These are phyloP conservation scores for Callimorpha dominula DNA, from an alignment of 2,888 invertebrate species.

Conservation along the genomic window DNA sequence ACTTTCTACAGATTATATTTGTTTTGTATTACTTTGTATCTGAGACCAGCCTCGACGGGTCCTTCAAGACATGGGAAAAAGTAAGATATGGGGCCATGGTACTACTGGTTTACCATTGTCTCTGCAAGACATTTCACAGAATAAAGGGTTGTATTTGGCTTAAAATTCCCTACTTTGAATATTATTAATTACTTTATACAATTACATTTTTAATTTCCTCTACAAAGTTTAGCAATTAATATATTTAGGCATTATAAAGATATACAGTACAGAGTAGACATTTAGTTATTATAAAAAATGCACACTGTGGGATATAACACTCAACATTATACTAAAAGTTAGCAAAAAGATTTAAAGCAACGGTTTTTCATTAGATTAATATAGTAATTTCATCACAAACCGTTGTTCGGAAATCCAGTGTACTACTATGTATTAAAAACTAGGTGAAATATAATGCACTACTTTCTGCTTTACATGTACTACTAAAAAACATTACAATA, in stretches of 20 bases:
- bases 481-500: background rate
- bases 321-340: background rate
- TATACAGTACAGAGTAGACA: constrained; percentile 22
- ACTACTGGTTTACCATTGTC: background rate
- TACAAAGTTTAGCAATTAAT: background rate
- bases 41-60: background rate
- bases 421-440: background rate
- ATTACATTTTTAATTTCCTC: background rate
- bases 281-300: background rate
- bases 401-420: background rate
- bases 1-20: background rate
- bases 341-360: background rate
- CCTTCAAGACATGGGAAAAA: background rate
- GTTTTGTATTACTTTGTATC: background rate
- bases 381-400: background rate
- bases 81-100: background rate
- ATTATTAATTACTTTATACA: background rate
- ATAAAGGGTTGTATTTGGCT: too few species aligned
- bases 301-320: background rate
- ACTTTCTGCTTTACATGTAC: background rate
- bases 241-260: constrained; percentile 21
- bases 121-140: background rate
- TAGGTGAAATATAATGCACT: background rate
- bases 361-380: background rate
- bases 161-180: background rate